Base-by-base conservation (phyloP, 2,113 vertebrate genomes). In the Sylvicapra grimmia region DNA sequence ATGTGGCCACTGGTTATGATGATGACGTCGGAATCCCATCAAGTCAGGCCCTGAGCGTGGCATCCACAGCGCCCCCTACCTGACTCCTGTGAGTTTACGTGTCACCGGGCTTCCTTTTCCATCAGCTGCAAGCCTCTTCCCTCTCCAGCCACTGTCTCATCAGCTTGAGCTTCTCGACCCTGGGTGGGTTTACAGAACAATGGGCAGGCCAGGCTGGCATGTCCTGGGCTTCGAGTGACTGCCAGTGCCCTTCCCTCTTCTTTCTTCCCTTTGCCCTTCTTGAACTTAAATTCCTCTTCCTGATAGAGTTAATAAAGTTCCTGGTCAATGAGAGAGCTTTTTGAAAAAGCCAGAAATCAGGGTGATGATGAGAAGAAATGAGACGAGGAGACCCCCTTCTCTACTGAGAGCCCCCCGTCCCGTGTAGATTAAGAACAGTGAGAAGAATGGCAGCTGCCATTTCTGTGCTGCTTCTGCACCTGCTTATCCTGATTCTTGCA, bases 201-300 rank as follows among this genome's bases (percentile, higher is more conserved):
- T 75, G 1, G 6, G 5, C 11, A 3, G 18, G 31, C 68, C 47
- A 40, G 47, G 13, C 65, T 85, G 63, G 10, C n/a, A 15, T 61
- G 36, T 61, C 29, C 61, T 2, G 3, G 86, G 29, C 14, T 13
- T 65, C 47, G 0, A 1, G 53, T 19, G 59, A 88, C 33, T 44
- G 51, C 29, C 53, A 49, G 14, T 9, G 14, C 14, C 51, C 61
- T 58, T 47, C 18, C 33, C 27, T 4, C 13, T 75, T 23, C 65
- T 77, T 61, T 31, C 79, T 82, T 49, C 51, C 53, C 75, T 36
- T 82, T 56, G 23, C 51, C 65, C 53, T 72, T 93, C 40, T 75
- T 61, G 33, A 49, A 47, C 40, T 90, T 58, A 90, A 85, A 82
- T 90, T 51, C 33, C 51, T 23, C 58, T 96, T 93, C 27, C 92